Evolutionary conservation across 2,797 vertebrate genomes (phyloP), one percentile per base, ranked within the genome.

Genomic region (Bovichtus variegatus): DNA sequence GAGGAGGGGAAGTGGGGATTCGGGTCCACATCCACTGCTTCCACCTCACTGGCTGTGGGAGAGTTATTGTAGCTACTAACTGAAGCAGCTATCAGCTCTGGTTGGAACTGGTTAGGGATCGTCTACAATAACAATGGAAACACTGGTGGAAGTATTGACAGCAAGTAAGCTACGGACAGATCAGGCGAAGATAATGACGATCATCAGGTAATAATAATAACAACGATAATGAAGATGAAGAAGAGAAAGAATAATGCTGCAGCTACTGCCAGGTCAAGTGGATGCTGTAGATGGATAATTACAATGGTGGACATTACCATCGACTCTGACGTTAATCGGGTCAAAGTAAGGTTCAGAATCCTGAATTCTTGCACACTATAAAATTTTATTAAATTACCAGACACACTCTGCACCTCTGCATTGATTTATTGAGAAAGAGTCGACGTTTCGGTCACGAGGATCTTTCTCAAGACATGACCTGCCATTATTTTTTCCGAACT

Each of bases 1-100:
- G 82, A 88, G 59, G 78, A 90, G 76, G 76, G 91, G 90, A 90
- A 89, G 82, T 81, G 58, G 76, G 84, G 86, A 83, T 89, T 90
- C 70, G 54, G 81, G 72, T 89, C 73, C 74, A 84, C 78, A 76
- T 85, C 84, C 85, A 84, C 78, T 29, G 74, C 66, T 87, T 90
- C 82, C 90, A 87, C 74, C 77, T 83, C 82, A 54, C 55, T 80
- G 81, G 80, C 80, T 92, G 91, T 93, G 92, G 89, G 92, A 93
- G 91, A 91, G 89, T 92, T 91, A 75, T 91, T 92, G 88, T 89
- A 87, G 91, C 81, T 61, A 54, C 76, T 76, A 73, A 51, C 64
- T 73, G 78, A 57, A 71, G 79, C 78, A 54, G 50, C 78, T 57
- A 75, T 79, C 50, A 61, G 77, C 59, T 61, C 78, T 71, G 63